These are phyloP conservation scores for Rana temporaria DNA, from an alignment of 2,113 vertebrate species.

Conservation along the genomic window DNA sequence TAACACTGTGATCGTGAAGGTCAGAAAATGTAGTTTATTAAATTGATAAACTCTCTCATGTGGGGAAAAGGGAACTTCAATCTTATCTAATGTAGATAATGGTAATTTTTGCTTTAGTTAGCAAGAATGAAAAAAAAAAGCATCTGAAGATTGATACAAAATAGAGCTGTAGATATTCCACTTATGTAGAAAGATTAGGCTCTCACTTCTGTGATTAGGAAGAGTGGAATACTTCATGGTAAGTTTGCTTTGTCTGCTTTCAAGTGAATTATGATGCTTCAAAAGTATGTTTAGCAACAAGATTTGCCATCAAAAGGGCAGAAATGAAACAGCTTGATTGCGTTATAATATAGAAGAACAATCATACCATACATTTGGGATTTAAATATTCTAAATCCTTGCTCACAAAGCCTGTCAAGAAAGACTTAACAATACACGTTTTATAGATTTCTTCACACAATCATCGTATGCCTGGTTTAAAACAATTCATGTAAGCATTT, in stretches of 20 bases:
- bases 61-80: background rate
- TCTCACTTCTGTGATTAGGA: conserved; percentile 36
- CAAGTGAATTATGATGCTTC: conserved; percentile 31
- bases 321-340: conserved; percentile 1
- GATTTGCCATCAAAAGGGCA: conserved; percentile 19
- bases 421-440: too few species aligned
- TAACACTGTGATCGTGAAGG: conserved; percentile 16
- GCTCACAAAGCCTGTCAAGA: too few species aligned
- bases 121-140: conserved; percentile 34
- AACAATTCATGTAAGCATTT: too few species aligned
- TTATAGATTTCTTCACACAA: too few species aligned
- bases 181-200: conserved; percentile 44
- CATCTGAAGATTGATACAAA: conserved; percentile 7
- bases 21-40: conserved; percentile 9
- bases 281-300: conserved; percentile 26
- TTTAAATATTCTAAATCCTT: too few species aligned
- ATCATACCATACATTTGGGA: background rate
- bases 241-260: conserved; percentile 50
- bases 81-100: conserved; percentile 17
- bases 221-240: conserved; percentile 44
- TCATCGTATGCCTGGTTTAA: too few species aligned
- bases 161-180: conserved; percentile 38
- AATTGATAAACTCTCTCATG: conserved; percentile 34
- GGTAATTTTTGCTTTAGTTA: conserved; percentile 19
- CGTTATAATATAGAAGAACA: background rate